phyloP scores from a whole-genome alignment of 23 tunicate species.

The Pegea sp. region DNA sequence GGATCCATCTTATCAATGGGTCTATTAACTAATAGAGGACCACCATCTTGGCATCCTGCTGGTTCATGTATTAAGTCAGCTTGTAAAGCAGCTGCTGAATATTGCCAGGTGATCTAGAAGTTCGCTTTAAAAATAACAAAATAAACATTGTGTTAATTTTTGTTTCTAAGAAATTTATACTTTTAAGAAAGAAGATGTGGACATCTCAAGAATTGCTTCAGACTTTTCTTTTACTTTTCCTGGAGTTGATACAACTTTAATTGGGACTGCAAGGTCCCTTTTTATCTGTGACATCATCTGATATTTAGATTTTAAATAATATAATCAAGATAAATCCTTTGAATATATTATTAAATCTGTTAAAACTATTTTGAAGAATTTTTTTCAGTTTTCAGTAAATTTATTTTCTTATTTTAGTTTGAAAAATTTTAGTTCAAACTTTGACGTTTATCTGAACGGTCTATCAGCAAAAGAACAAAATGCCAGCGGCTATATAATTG shows the following conservation, averaged over 20 bases:
- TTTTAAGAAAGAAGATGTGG: conserved; percentile 12
- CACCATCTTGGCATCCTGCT: conserved; percentile 82
- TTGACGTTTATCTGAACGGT: conserved; percentile 14
- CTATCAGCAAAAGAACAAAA: conserved; percentile 15
- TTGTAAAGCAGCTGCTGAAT: conserved; percentile 38
- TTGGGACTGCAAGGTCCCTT: conserved; percentile 23
- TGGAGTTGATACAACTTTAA: conserved; percentile 21
- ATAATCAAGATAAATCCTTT: no score
- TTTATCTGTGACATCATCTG: no score
- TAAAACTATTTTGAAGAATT: no score
- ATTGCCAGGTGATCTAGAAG: conserved; percentile 54
- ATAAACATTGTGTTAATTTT: background rate
- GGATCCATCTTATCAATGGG: conserved; percentile 81
- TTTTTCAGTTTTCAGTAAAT: background rate
- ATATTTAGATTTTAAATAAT: no score
- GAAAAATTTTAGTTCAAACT: conserved; percentile 16
- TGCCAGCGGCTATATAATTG: conserved; percentile 12
- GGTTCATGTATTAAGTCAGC: conserved; percentile 9
- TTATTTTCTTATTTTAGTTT: conserved; percentile 4
- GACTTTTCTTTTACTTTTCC: conserved; percentile 11
- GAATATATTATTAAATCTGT: no score
- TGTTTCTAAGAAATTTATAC: background rate
- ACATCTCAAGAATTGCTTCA: conserved; percentile 14
- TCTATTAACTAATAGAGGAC: conserved; percentile 40
- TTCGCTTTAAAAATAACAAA: background rate